These are phyloP conservation scores for Drosophila kambysellisi DNA, from an alignment of 2,888 invertebrate species.

Conservation along the genomic window DNA sequence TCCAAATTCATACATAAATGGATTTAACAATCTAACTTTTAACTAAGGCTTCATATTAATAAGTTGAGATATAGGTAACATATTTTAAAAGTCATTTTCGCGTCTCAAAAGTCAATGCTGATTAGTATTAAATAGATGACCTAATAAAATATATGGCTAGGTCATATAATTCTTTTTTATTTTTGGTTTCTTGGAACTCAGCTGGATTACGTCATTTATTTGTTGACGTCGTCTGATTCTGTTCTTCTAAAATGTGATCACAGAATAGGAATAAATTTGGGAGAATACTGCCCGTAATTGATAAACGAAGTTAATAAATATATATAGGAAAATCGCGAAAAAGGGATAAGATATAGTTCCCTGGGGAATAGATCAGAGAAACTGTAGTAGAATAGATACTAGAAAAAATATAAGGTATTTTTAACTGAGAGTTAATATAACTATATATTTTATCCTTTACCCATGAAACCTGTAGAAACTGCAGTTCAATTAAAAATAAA, in stretches of 20 bases:
- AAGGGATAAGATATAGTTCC: neutral
- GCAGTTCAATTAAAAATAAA: neutral
- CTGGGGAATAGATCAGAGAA: no score
- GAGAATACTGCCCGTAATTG: neutral
- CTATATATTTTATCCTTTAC: neutral
- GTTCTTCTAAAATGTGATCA: neutral
- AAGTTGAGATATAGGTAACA: neutral
- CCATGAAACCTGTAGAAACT: neutral
- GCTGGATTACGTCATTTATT: neutral
- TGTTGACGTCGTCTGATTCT: neutral
- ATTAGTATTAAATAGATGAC: neutral
- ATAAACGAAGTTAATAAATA: neutral
- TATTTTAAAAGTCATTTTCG: neutral
- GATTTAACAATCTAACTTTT: no score
- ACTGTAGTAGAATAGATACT: neutral
- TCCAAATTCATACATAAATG: no score
- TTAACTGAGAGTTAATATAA: neutral
- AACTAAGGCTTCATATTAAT: neutral
- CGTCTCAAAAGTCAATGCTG: neutral
- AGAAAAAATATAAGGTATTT: neutral
- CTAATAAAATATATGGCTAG: neutral
- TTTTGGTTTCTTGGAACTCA: neutral
- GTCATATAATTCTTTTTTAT: neutral
- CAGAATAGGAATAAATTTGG: neutral
- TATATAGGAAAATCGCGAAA: neutral